These are phyloP conservation scores for Coregonus suidteri DNA, from an alignment of 2,797 vertebrate species.

Conservation along the genomic window DNA sequence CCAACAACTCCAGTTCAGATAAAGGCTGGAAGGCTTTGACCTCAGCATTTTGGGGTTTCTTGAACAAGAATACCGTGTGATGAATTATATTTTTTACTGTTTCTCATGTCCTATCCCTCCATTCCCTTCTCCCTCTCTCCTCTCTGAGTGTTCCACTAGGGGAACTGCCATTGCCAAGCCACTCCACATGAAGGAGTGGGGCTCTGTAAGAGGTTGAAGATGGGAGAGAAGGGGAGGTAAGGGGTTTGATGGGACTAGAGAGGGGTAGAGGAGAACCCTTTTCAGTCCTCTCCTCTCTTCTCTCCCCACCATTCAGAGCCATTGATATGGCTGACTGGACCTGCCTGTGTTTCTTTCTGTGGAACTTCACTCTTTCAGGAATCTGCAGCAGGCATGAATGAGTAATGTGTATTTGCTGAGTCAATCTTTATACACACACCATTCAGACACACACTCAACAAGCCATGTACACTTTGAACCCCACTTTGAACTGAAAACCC, in stretches of 20 bases:
- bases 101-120: background rate
- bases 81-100: background rate
- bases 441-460: too few relatives aligned
- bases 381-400: background rate
- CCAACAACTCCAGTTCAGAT: background rate
- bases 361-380: background rate
- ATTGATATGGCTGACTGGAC: background rate
- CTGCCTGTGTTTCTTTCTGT: background rate
- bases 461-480: background rate
- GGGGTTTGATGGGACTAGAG: background rate
- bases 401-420: background rate
- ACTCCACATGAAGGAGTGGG: background rate
- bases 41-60: background rate
- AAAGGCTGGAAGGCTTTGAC: background rate
- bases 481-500: background rate
- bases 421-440: background rate
- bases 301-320: background rate
- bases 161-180: background rate
- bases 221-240: background rate
- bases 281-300: background rate
- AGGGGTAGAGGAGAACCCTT: background rate
- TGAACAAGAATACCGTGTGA: background rate
- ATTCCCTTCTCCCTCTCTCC: background rate
- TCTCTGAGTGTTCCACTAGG: background rate
- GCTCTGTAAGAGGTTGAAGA: background rate